phyloP scores from a whole-genome alignment of 2,113 vertebrate species.

The Cyanoliseus patagonus region DNA sequence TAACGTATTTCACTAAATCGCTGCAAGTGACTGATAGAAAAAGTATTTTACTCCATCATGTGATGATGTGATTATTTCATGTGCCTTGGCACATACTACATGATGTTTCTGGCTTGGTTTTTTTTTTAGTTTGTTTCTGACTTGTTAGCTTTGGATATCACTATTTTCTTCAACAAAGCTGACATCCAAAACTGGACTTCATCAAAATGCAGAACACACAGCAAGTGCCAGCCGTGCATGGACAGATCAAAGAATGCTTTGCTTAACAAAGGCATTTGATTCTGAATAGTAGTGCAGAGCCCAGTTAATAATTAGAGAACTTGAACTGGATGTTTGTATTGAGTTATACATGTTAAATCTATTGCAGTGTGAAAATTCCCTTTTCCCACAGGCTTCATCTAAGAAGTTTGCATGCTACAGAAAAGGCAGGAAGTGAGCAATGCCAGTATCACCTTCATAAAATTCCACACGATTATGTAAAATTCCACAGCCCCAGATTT shows the following conservation, averaged over 20 bases:
- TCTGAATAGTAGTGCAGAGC: background rate
- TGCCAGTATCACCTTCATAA: background rate
- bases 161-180: background rate
- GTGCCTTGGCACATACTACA: background rate
- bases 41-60: background rate
- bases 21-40: background rate
- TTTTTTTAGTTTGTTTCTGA: background rate
- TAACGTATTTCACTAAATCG: background rate
- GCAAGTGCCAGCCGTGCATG: background rate
- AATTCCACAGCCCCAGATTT: background rate
- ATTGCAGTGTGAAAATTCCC: background rate
- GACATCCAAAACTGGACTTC: background rate
- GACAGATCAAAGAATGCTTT: background rate
- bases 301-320: background rate
- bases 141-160: background rate
- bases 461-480: background rate
- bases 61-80: background rate
- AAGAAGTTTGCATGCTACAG: background rate
- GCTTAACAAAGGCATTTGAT: constrained; percentile 9
- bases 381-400: background rate
- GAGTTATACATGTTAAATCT: background rate
- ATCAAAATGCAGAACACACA: constrained; percentile 1
- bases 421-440: background rate
- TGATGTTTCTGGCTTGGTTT: background rate
- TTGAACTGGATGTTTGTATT: background rate